Conservation (phyloP, 2,797 vertebrate genomes). For the Gobio occitaniae region DNA sequence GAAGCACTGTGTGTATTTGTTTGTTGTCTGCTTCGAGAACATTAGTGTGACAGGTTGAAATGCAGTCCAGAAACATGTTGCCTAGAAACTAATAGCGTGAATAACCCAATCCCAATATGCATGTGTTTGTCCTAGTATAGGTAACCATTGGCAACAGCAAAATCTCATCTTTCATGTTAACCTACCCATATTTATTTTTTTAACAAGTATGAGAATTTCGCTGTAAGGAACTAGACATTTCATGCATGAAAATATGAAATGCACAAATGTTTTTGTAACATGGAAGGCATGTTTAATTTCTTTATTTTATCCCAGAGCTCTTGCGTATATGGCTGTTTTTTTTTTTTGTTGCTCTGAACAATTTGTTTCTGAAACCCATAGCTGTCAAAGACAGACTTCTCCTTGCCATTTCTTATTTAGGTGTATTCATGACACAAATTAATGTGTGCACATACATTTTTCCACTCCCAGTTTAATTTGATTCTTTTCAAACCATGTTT, state of each 20-base stretch:
- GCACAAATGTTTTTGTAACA: not conserved
- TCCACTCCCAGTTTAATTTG: not conserved
- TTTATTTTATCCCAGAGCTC: not conserved
- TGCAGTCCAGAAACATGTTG: constrained; percentile 63
- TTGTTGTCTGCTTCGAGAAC: constrained; percentile 59
- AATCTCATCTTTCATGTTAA: constrained; percentile 52
- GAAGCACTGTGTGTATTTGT: constrained; percentile 58
- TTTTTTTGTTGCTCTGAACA: not conserved
- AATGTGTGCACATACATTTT: not conserved
- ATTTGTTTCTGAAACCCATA: not conserved
- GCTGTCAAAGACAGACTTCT: not conserved
- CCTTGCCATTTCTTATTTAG: not conserved
- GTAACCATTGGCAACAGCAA: constrained; percentile 66
- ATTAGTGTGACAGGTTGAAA: constrained; percentile 64
- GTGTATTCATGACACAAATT: not conserved
- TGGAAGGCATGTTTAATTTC: not conserved
- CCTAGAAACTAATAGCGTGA: constrained; percentile 63
- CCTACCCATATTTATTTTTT: constrained; percentile 51
- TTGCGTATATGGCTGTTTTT: not conserved
- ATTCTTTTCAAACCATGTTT: not conserved
- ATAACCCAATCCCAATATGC: constrained; percentile 60
- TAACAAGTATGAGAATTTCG: constrained; percentile 47
- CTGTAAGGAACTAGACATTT: constrained; percentile 42
- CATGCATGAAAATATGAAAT: constrained; percentile 29
- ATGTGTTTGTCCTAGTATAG: constrained; percentile 63